Conservation (phyloP, 2,113 vertebrate species). For the Prolemur simus region DNA sequence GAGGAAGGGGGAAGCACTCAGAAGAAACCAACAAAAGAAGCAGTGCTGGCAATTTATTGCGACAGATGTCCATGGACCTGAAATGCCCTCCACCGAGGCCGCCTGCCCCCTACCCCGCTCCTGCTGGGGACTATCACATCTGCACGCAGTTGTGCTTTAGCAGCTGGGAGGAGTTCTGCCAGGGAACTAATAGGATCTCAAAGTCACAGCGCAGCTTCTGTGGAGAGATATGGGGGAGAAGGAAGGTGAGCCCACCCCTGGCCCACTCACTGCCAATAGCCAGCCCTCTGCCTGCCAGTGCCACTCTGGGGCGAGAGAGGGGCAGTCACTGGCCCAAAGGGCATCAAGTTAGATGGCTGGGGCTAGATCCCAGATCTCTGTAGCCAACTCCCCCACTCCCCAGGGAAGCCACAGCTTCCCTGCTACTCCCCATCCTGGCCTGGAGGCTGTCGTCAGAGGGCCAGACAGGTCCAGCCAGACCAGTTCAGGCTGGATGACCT, state of each 20-base stretch:
- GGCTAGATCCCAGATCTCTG: not conserved
- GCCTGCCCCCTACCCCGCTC: not conserved
- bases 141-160: slow-evolving; percentile 83
- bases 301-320: not conserved
- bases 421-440: not conserved
- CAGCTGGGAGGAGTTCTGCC: slow-evolving; percentile 85
- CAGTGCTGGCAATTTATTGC: slow-evolving; percentile 46
- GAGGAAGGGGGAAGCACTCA: not conserved
- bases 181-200: slow-evolving; percentile 88
- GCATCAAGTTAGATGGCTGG: not conserved
- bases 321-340: not conserved
- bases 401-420: not conserved
- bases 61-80: not conserved
- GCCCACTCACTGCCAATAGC: not conserved
- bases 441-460: slow-evolving; percentile 24
- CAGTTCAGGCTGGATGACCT: not conserved
- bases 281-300: not conserved
- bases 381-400: not conserved
- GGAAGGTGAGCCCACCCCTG: not conserved
- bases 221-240: not conserved
- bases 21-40: not conserved
- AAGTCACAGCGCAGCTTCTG: slow-evolving; percentile 90
- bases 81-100: not conserved
- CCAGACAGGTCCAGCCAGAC: slow-evolving; percentile 30
- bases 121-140: not conserved